Evolutionary conservation across 2,797 vertebrate species (phyloP), one percentile per base, ranked within the genome.

Genomic region (Sylvilagus floridanus): DNA sequence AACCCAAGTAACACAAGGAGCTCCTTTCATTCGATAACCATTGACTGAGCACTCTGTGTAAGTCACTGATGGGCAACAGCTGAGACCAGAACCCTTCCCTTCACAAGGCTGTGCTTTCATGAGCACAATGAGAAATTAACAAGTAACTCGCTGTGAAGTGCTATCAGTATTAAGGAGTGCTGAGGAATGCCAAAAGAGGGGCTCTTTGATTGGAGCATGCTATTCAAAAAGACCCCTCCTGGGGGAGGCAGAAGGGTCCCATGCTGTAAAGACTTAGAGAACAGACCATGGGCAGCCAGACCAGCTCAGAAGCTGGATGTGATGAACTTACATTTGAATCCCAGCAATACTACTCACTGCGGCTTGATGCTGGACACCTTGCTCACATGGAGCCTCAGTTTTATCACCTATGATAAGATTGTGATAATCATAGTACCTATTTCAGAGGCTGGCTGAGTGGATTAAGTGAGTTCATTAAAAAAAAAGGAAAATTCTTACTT

Each of bases 401-500:
- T 87, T 77, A 52, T 37, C 76, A 2, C 69, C 85, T 42, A n/a
- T 35, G 47, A 63, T 52, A 83, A 79, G 68, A 71, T 5, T 32
- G 2, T 22, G 63, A 63, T 68, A 37, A 66, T 62, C 37, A 32
- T 16, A 65, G 63, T 52, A 1, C 35, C 71, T 62, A 9, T 68
- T 69, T 88, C 75, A 26, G 0, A 21, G 71, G 35, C 21, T 37
- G 4, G 5, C n/a, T 30, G 28, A 22, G 37, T 77, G 63, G 50
- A 10, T 75, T n/a, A 13, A 5, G 52, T 30, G 35, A 60, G 19
- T 32, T 83, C 24, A 73, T 62, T 72, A 71, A 90, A 10, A 28
- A 37, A 77, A 37, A 77, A 68, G 42, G 54, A 66, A 60, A 76
- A 32, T 65, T 66, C 62, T 95, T 78, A 79, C 65, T 75, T 50